A percentile compares a stretch with the other conserved stretches of the same genome.
Evolutionary conservation across 2,113 vertebrate genomes (phyloP).

Genomic region (Perca schrenkii): DNA sequence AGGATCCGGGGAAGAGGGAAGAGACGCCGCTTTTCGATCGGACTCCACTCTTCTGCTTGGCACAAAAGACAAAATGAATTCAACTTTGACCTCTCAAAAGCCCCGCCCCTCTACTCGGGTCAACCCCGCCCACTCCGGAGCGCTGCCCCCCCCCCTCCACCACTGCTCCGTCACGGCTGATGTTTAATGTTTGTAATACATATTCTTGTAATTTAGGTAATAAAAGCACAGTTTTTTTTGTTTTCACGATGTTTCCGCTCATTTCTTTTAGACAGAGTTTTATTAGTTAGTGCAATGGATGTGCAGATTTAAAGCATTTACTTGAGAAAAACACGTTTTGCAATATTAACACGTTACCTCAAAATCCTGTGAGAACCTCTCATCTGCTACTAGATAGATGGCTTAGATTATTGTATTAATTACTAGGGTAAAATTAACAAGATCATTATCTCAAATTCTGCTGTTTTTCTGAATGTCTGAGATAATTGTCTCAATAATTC

Average conservation of each 20-base stretch:
- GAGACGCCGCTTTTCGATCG: slow-evolving; percentile 79
- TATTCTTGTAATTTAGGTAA: neutral
- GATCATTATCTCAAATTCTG: too few relatives aligned
- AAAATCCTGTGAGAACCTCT: too few relatives aligned
- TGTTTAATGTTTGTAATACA: neutral
- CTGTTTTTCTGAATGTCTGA: too few relatives aligned
- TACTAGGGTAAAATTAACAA: too few relatives aligned
- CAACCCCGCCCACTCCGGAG: slow-evolving; percentile 34
- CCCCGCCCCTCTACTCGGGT: slow-evolving; percentile 56
- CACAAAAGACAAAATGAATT: slow-evolving; percentile 81
- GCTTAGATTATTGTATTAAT: too few relatives aligned
- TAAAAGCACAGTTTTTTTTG: neutral
- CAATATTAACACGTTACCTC: too few relatives aligned
- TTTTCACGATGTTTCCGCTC: neutral
- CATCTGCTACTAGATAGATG: too few relatives aligned
- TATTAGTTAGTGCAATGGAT: neutral
- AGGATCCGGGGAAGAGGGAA: slow-evolving; percentile 87
- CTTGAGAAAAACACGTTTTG: too few relatives aligned
- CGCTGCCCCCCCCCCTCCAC: neutral
- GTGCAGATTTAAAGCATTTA: too few relatives aligned
- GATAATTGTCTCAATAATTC: too few relatives aligned
- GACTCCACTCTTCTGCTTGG: slow-evolving; percentile 83
- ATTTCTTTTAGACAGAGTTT: neutral
- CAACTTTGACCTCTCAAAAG: slow-evolving; percentile 76
- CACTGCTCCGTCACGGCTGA: neutral